Conservation (phyloP, 2,888 invertebrate genomes). For the Exocentrus adspersus region DNA sequence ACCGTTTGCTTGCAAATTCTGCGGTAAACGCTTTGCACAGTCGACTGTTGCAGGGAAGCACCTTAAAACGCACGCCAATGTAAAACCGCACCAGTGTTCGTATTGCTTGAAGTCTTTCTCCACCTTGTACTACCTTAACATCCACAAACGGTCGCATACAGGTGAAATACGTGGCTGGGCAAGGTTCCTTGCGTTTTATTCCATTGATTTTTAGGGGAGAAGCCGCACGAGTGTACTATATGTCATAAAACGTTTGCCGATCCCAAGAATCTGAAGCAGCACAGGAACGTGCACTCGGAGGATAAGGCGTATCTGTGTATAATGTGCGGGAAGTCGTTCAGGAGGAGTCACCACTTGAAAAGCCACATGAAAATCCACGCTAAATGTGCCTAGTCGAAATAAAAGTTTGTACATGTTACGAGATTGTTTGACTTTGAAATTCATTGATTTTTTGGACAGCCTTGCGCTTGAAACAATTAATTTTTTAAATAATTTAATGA, state of each 20-base stretch:
- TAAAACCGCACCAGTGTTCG: constrained; percentile 49
- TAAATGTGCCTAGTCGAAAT: constrained; percentile 24
- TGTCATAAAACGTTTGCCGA: constrained; percentile 54
- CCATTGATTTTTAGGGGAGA: constrained; percentile 46
- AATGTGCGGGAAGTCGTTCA: constrained; percentile 52
- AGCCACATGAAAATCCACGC: constrained; percentile 50
- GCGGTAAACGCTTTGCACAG: constrained; percentile 52
- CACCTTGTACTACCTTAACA: constrained; percentile 51
- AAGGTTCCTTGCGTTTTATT: background rate
- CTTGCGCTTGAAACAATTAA: too few relatives aligned
- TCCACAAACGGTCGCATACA: constrained; percentile 48
- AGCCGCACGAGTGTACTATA: constrained; percentile 49
- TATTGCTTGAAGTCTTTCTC: constrained; percentile 52
- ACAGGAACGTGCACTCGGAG: constrained; percentile 49
- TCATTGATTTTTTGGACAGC: too few relatives aligned
- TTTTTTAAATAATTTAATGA: too few relatives aligned
- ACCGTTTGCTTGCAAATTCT: constrained; percentile 51
- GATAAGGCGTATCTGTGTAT: constrained; percentile 50
- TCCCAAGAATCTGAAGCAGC: constrained; percentile 54
- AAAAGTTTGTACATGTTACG: background rate
- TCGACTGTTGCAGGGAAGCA: constrained; percentile 50
- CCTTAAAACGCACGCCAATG: constrained; percentile 49
- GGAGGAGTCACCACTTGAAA: constrained; percentile 51
- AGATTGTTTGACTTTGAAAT: too few relatives aligned
- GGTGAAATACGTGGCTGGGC: too few relatives aligned